A percentile compares a stretch with the other conserved stretches of the same genome.
These are phyloP conservation scores for Folsomia candida DNA, from an alignment of 2,888 invertebrate genomes.

Conservation along the genomic window DNA sequence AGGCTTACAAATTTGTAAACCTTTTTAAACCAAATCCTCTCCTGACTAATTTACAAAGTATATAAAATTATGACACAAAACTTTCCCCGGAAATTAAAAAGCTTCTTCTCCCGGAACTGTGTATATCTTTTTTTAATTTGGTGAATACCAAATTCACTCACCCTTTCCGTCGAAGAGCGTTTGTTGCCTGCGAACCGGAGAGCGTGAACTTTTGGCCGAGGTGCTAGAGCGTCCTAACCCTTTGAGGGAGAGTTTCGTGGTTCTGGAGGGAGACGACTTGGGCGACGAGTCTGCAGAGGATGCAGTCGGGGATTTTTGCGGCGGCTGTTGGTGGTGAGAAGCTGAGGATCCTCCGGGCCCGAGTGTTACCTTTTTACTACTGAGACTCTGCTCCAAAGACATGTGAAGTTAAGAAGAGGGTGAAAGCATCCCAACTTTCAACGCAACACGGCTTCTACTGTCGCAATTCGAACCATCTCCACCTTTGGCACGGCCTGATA, in stretches of 20 bases:
- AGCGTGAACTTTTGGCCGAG: neutral
- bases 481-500: too few species aligned
- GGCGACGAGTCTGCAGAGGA: slow-evolving; percentile 17
- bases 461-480: too few species aligned
- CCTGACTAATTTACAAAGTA: too few species aligned
- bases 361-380: slow-evolving; percentile 43
- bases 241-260: slow-evolving; percentile 20
- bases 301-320: slow-evolving; percentile 9
- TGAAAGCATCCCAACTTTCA: slow-evolving; percentile 17
- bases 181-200: slow-evolving; percentile 17
- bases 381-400: slow-evolving; percentile 44
- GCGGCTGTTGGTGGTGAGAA: neutral
- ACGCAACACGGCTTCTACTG: too few species aligned
- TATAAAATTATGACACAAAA: too few species aligned
- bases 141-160: neutral
- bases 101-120: too few species aligned
- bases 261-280: slow-evolving; percentile 9
- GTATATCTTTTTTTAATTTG: slow-evolving; percentile 15
- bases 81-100: too few species aligned
- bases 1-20: too few species aligned
- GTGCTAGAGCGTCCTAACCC: too few species aligned
- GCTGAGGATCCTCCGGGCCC: slow-evolving; percentile 13
- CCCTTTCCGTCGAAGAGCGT: neutral
- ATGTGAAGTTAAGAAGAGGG: slow-evolving; percentile 23
- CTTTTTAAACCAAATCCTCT: too few species aligned